Evolutionary conservation across 2,888 invertebrate genomes (phyloP).

Genomic region (Limnephilus marmoratus): DNA sequence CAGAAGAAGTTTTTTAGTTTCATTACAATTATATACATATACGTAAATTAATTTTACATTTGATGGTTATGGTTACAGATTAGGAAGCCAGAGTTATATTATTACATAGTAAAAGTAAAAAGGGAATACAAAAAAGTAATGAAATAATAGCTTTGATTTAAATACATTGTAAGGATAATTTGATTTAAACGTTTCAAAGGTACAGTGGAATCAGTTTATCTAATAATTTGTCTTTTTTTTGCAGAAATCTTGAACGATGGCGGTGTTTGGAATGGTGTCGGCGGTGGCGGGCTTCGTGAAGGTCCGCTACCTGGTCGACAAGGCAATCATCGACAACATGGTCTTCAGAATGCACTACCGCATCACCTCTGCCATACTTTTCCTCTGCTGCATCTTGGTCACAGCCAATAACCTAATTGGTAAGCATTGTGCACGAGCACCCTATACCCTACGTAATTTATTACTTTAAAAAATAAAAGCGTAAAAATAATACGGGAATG

Average conservation of each 20-base stretch:
- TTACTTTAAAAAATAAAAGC: background rate
- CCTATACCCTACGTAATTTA: background rate
- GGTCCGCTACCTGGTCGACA: slow-evolving; percentile 92
- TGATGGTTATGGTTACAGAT: no score
- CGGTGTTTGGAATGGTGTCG: slow-evolving; percentile 90
- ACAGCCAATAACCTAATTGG: slow-evolving; percentile 94
- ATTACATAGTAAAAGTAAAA: no score
- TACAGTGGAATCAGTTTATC: background rate
- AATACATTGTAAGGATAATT: no score
- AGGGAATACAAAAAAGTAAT: no score
- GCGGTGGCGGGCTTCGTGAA: slow-evolving; percentile 94
- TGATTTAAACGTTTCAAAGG: no score
- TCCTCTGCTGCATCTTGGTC: slow-evolving; percentile 91
- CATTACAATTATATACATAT: no score
- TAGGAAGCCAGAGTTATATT: no score
- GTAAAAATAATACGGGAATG: no score
- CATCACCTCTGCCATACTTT: slow-evolving; percentile 90
- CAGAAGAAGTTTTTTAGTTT: no score
- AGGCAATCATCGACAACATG: slow-evolving; percentile 93
- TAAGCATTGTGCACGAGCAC: slow-evolving; percentile 72
- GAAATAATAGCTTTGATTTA: no score
- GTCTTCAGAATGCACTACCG: slow-evolving; percentile 93
- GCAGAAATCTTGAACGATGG: slow-evolving; percentile 76
- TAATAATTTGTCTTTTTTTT: slow-evolving; percentile 44
- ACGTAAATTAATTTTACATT: no score